Evolutionary conservation across 2,113 vertebrate species (phyloP), one percentile per base, ranked within the genome.

Genomic region (Anguilla japonica): DNA sequence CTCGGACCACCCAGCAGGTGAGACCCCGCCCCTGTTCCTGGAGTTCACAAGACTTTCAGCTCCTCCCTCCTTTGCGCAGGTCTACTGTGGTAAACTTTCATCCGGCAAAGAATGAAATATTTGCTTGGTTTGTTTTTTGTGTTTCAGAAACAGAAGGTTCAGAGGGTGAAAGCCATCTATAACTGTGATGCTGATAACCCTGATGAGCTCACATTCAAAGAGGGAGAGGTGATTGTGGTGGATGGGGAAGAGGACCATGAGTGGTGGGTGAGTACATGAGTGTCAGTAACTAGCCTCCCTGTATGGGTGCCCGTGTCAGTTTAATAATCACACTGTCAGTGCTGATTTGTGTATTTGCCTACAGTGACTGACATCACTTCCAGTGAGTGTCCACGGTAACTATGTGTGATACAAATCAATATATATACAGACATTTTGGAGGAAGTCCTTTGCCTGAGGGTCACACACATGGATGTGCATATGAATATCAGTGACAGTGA

Each of bases 171-270:
- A 93, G 97, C 98, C 71, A 96, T 99, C 87, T 99, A 99, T 88
- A 97, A 97, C 92, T 99, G 98, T 34, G 89, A 90, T 29, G 98
- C 98, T 0, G 98, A 99, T 92, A 97, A 99, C 88, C 96, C 96
- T 0, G 98, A 99, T 5, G 98, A 99, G 93, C 93, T 99, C 85
- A 97, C 98, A 0, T 99, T 99, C 93, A 92, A 85, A 0, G 98
- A 98, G 91, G 98, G 98, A 39, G 98, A 99, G 41, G 95, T 99
- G 89, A 98, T 99, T 57, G 91, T 99, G 46, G 97, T 99, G 43
- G 97, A 99, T 6, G 96, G 96, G 43, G 98, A 99, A 89, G 98
- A 99, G 93, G 98, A 99, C 94, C 95, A 93, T 29, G 98, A 99
- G 93, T 99, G 98, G 98, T 98, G 97, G 98, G 98, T 99, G 87